A percentile compares a stretch with the other conserved stretches of the same genome.
These are phyloP conservation scores for Willisornis vidua DNA, from an alignment of 2,113 vertebrate genomes.

Conservation along the genomic window DNA sequence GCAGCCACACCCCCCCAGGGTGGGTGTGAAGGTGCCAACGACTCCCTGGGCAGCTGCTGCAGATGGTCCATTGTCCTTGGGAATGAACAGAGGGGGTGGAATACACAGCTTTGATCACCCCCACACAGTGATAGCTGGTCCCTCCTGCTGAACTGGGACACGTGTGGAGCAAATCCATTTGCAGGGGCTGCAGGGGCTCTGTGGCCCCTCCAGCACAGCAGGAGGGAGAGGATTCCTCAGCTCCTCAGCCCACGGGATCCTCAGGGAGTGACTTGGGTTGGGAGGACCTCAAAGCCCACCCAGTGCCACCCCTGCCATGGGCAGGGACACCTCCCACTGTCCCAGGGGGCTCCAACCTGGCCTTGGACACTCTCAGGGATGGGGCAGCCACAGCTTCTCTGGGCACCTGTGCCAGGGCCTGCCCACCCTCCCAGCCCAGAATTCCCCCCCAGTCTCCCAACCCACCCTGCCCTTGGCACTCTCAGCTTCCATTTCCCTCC, in stretches of 20 bases:
- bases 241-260: background rate
- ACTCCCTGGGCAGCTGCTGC: no score
- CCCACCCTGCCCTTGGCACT: rapidly evolving
- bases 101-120: no score
- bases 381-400: no score
- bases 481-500: background rate
- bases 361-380: rapidly evolving
- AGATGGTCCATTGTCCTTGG: no score
- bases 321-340: background rate
- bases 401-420: background rate
- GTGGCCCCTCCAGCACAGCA: background rate
- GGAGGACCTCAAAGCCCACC: background rate
- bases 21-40: no score
- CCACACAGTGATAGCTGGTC: no score
- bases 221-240: background rate
- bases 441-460: background rate
- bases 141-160: no score
- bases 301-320: background rate
- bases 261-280: background rate
- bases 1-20: no score
- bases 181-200: background rate
- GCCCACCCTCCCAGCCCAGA: rapidly evolving
- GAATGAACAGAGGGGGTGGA: no score
- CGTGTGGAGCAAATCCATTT: background rate
- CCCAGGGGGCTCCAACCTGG: background rate